Evolutionary conservation across 1,140 invertebrate species (phyloP), one percentile per base, ranked within the genome.

Genomic region (Drosophila tsacasi): DNA sequence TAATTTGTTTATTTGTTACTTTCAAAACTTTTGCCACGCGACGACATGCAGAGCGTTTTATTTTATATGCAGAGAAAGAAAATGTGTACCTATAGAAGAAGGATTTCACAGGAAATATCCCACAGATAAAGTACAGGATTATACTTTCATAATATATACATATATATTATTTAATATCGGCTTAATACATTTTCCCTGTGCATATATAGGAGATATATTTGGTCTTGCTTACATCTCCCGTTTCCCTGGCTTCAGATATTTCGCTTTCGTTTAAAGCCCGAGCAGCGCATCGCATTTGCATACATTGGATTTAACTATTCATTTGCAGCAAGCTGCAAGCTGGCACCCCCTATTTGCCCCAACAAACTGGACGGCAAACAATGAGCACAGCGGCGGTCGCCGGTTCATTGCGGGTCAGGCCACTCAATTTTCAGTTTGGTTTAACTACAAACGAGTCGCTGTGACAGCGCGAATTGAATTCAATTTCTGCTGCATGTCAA

Each of bases 1-100:
- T 80, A 89, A 89, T 83, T 89, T 87, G 81, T 90, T 89, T 84
- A 78, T 87, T 81, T 84, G 73, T 78, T 84, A 72, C 81, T 72
- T 78, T 73, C 61, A 69, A 80, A 87, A 81, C 50, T 89, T 73
- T 61, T 49, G 19, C 54, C 68, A 30, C 32, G 65, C 55, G 37
- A 57, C 63, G 63, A 64, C 62, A 80, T 52, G 76, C 52, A 64
- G 50, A 50, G 61, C 15, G 25, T 50, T 65, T 49, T 64, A 27
- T 39, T 37, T 50, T 66, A 61, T 35, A 58, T 44, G 47, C 40
- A 44, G 27, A 44, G 57, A 21, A 21, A 19, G 19, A 44, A 62
- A 65, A 19, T 23, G 6, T 13, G 2, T 15, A 23, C 5, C n/a
- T 35, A 10, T 5, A 13, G 19, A 2, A 23, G 19, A 5, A 23